Evolutionary conservation across 2,888 invertebrate species (phyloP).

Genomic region (Colostygia pectinataria): DNA sequence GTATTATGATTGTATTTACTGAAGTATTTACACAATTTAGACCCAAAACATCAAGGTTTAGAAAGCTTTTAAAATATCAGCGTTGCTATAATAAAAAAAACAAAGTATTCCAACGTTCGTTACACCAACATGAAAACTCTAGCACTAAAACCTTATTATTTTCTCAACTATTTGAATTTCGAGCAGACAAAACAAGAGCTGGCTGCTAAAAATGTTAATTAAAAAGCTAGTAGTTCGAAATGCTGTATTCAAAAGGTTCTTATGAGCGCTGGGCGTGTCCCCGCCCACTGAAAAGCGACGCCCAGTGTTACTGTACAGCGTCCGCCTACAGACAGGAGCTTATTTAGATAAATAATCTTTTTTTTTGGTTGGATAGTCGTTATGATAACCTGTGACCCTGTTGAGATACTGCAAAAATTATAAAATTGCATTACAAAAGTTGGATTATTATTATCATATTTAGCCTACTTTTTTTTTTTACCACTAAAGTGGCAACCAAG

Average conservation of each 20-base stretch:
- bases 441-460: too few relatives aligned
- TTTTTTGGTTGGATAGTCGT: too few relatives aligned
- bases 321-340: constrained; percentile 56
- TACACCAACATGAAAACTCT: too few relatives aligned
- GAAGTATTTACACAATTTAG: too few relatives aligned
- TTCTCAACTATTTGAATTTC: constrained; percentile 31
- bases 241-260: too few relatives aligned
- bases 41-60: too few relatives aligned
- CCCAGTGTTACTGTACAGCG: constrained; percentile 72
- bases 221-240: constrained; percentile 25
- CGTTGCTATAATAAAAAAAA: background rate
- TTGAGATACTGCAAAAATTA: too few relatives aligned
- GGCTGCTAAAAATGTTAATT: constrained; percentile 32
- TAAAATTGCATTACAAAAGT: too few relatives aligned
- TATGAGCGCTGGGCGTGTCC: constrained; percentile 51
- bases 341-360: constrained; percentile 1
- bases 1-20: too few relatives aligned
- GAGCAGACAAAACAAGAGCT: constrained; percentile 26
- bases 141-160: background rate
- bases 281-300: constrained; percentile 73
- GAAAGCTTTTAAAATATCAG: too few relatives aligned
- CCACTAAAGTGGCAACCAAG: too few relatives aligned
- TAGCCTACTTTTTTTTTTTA: too few relatives aligned
- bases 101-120: background rate
- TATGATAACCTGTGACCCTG: background rate